Conservation (phyloP, 2,113 vertebrate genomes). For the Athene noctua region DNA sequence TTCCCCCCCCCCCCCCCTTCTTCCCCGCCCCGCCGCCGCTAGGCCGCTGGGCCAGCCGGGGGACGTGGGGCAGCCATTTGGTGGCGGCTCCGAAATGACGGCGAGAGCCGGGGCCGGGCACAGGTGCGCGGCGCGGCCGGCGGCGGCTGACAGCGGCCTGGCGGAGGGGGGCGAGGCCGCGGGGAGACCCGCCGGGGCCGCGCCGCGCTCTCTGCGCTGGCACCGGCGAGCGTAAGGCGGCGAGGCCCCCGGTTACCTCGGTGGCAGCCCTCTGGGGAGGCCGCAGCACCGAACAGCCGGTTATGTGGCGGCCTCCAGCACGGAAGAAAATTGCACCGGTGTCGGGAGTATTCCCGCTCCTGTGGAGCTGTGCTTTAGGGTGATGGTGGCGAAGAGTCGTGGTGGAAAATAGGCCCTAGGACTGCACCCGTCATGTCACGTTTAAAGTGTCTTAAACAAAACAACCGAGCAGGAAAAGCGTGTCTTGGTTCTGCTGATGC, state of each 20-base stretch:
- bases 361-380: background rate
- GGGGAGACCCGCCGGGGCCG: background rate
- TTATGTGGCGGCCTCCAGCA: background rate
- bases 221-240: background rate
- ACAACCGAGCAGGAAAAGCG: background rate
- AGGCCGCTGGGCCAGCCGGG: background rate
- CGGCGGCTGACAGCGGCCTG: background rate
- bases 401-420: background rate
- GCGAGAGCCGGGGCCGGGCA: background rate
- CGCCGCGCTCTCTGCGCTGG: background rate
- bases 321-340: background rate
- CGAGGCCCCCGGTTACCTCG: background rate
- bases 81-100: background rate
- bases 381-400: background rate
- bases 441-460: background rate
- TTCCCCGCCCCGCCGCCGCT: background rate
- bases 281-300: background rate
- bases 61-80: conserved; percentile 29
- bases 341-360: fast-evolving
- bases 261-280: background rate
- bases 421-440: background rate
- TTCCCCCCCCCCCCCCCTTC: too few relatives aligned
- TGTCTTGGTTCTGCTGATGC: background rate
- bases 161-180: background rate
- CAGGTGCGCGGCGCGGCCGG: background rate